Conservation (phyloP, 1,140 invertebrate genomes). For the Teleogryllus occipitalis region DNA sequence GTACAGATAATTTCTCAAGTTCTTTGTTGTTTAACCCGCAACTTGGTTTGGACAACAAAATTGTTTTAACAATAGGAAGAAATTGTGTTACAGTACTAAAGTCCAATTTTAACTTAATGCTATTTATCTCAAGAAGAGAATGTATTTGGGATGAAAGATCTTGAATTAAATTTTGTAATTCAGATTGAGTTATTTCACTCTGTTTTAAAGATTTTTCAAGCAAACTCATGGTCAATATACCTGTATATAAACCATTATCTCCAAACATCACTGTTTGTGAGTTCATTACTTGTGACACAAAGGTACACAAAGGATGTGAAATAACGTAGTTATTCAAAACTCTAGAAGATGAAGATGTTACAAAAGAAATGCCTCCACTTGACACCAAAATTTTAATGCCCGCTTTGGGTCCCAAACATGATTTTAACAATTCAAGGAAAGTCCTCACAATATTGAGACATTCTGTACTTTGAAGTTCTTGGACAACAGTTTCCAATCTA, state of each 20-base stretch:
- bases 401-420: constrained; percentile 14
- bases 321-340: constrained; percentile 10
- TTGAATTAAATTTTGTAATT: background rate
- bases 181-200: background rate
- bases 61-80: constrained; percentile 10
- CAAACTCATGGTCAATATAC: constrained; percentile 7
- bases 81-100: constrained; percentile 16
- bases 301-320: constrained; percentile 14
- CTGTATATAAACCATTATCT: constrained; percentile 18
- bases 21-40: constrained; percentile 13
- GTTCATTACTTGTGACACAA: constrained; percentile 15
- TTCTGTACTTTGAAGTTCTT: constrained; percentile 14
- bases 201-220: constrained; percentile 11
- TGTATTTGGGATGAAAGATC: background rate
- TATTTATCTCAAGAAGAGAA: constrained; percentile 2
- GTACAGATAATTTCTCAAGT: background rate
- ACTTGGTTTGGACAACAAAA: constrained; percentile 16
- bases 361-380: constrained; percentile 9
- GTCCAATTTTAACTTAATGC: constrained; percentile 12
- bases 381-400: constrained; percentile 13
- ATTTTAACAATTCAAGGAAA: background rate
- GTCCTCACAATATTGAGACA: constrained; percentile 7
- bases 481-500: background rate
- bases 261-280: constrained; percentile 2
- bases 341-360: constrained; percentile 16